Percentiles rank a stretch among this genome's conserved stretches.
Evolutionary conservation across 2,888 invertebrate genomes (phyloP).

Genomic region (Ophion slaviceki): DNA sequence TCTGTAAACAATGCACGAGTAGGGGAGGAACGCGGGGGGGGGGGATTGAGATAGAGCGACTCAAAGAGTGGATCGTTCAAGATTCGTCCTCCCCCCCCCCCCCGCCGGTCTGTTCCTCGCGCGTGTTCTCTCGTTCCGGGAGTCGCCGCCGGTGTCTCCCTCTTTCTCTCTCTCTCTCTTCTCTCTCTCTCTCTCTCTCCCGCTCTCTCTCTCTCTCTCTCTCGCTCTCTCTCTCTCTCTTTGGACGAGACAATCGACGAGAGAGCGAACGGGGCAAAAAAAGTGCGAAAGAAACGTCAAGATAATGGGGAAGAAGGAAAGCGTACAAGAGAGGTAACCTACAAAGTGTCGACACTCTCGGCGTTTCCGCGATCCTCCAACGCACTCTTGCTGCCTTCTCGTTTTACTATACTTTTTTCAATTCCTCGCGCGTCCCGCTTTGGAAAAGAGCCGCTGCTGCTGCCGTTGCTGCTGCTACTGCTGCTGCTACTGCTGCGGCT

Average conservation of each 20-base stretch:
- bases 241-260: constrained; percentile 44
- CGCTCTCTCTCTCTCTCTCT: not conserved
- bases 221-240: constrained; percentile 30
- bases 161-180: constrained; percentile 21
- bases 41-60: constrained; percentile 76
- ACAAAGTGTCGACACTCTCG: constrained; percentile 37
- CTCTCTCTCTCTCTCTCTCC: constrained; percentile 28
- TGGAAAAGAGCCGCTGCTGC: too few species aligned
- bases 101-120: constrained; percentile 7
- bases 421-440: not conserved
- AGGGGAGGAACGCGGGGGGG: not conserved
- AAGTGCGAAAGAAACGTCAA: constrained; percentile 52
- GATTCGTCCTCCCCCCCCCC: constrained; percentile 20
- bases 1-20: constrained; percentile 81
- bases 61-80: constrained; percentile 75
- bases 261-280: constrained; percentile 28
- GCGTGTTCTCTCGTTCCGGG: constrained; percentile 28
- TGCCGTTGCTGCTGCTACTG: too few species aligned
- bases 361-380: constrained; percentile 8
- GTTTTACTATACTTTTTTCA: not conserved
- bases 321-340: constrained; percentile 70
- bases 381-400: not conserved
- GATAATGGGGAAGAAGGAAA: constrained; percentile 63
- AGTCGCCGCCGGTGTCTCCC: not conserved
- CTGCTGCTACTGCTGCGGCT: too few species aligned